Percentiles rank a stretch among this genome's conserved stretches.
Conservation (phyloP, 2,888 invertebrate genomes). For the Cheilosia grossa region DNA sequence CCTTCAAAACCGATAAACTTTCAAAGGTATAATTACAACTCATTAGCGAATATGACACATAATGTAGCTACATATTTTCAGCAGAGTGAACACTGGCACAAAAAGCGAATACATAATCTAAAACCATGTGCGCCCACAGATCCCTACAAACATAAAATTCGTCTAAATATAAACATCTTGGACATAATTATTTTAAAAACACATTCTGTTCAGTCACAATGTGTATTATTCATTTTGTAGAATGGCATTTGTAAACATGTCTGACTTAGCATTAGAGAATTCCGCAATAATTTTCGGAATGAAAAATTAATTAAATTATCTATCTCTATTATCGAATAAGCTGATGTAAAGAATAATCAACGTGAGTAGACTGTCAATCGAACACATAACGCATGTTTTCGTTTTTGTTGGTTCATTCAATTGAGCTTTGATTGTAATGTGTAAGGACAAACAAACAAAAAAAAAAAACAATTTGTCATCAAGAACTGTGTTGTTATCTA, state of each 20-base stretch:
- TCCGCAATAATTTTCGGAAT: not conserved
- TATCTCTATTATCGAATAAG: not conserved
- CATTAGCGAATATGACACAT: not conserved
- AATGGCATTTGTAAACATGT: constrained; percentile 11
- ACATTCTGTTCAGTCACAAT: constrained; percentile 7
- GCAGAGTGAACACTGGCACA: not conserved
- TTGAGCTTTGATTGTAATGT: too few species aligned
- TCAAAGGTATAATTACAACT: too few species aligned
- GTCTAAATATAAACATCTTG: constrained; percentile 4
- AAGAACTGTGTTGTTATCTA: too few species aligned
- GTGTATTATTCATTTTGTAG: not conserved
- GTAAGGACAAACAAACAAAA: too few species aligned
- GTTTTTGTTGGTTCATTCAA: too few species aligned
- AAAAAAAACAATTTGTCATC: too few species aligned
- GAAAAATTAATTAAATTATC: not conserved
- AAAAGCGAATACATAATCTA: not conserved
- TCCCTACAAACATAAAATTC: constrained; percentile 8
- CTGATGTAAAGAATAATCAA: not conserved
- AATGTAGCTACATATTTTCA: not conserved
- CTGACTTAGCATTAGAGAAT: not conserved
- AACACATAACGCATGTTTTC: too few species aligned
- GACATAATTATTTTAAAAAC: not conserved
- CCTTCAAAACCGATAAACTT: too few species aligned
- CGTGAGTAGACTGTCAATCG: too few species aligned
- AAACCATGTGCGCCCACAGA: not conserved